Conservation (phyloP, 2,888 invertebrate species). For the Eupithecia abbreviata region DNA sequence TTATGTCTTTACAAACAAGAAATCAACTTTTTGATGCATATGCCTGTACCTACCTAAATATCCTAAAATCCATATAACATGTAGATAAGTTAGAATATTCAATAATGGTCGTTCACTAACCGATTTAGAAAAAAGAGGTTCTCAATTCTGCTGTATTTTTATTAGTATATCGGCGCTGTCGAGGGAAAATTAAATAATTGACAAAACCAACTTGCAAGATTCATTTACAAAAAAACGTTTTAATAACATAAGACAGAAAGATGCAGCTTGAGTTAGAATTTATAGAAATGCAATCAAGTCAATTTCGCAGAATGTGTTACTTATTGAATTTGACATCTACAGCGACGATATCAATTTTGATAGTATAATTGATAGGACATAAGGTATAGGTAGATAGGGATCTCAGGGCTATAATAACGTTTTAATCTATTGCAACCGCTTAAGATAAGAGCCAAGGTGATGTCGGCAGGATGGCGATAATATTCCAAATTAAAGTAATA, state of each 20-base stretch:
- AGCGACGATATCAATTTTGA: no score
- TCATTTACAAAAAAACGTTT: no score
- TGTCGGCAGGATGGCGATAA: constrained; percentile 48
- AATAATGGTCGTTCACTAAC: not conserved
- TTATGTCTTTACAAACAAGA: not conserved
- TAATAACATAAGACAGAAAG: no score
- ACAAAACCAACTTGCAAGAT: no score
- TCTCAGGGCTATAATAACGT: constrained; percentile 33
- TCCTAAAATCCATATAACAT: not conserved
- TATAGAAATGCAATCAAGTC: no score
- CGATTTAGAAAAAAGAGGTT: not conserved
- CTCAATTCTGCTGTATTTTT: not conserved
- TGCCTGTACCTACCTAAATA: not conserved
- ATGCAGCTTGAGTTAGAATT: no score
- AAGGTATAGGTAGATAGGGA: constrained; percentile 23
- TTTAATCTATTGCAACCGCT: constrained; percentile 35
- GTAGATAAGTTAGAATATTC: not conserved
- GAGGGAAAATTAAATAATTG: no score
- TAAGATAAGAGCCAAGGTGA: constrained; percentile 42
- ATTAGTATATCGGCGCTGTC: no score
- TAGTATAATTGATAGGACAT: constrained; percentile 11
- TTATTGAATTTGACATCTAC: no score
- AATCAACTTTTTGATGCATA: not conserved
- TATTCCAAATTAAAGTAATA: constrained; percentile 38
- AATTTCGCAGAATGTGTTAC: no score